Percentiles rank a stretch among this genome's conserved stretches.
phyloP scores from a whole-genome alignment of 2,888 invertebrate species.

The Campoletis raptor region DNA sequence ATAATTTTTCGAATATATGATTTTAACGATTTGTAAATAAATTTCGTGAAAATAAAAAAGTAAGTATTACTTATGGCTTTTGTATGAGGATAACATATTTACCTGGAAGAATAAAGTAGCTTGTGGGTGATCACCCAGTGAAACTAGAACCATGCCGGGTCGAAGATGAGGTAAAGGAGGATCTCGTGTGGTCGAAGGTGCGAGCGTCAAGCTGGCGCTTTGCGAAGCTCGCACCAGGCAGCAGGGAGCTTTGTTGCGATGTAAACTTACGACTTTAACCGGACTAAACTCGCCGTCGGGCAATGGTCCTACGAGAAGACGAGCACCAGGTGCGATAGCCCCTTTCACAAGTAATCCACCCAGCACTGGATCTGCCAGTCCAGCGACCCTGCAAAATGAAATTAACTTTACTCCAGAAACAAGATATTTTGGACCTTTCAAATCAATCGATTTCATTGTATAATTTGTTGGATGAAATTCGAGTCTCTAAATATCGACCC shows the following conservation, averaged over 20 bases:
- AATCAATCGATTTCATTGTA: neutral
- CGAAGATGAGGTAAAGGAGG: conserved; percentile 87
- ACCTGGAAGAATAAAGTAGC: conserved; percentile 87
- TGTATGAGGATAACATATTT: conserved; percentile 35
- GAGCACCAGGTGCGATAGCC: conserved; percentile 93
- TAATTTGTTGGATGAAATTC: neutral
- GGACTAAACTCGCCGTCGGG: conserved; percentile 92
- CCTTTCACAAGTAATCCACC: conserved; percentile 95
- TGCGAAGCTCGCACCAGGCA: conserved; percentile 95
- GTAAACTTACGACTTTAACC: conserved; percentile 93
- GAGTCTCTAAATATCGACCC: neutral
- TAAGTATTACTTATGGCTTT: neutral
- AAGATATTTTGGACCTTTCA: neutral
- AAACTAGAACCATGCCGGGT: conserved; percentile 94
- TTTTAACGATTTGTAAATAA: neutral
- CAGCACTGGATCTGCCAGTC: conserved; percentile 91
- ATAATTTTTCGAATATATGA: neutral
- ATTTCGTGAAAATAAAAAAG: too few relatives aligned
- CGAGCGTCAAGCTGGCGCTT: conserved; percentile 93
- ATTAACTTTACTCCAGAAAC: neutral
- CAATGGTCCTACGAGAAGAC: conserved; percentile 91
- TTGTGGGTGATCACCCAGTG: conserved; percentile 85
- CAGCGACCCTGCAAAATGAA: conserved; percentile 88
- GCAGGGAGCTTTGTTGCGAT: conserved; percentile 96
- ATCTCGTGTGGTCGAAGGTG: conserved; percentile 85